These are phyloP conservation scores for Silvanus unidentatus DNA, from an alignment of 2,888 invertebrate genomes.

Conservation along the genomic window DNA sequence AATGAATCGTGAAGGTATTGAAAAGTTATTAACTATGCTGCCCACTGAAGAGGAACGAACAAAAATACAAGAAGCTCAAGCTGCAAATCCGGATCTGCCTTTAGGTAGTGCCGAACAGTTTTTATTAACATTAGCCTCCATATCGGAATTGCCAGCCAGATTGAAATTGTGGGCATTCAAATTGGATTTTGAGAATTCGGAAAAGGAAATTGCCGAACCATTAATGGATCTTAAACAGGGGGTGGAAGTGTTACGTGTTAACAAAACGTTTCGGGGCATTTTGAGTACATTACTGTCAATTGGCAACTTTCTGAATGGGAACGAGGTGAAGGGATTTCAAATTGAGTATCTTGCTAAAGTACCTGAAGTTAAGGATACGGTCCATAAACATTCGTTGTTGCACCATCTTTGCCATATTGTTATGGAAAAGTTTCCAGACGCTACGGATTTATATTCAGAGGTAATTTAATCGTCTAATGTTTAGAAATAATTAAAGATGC, in stretches of 20 bases:
- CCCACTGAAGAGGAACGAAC: constrained; percentile 91
- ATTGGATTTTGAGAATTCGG: constrained; percentile 94
- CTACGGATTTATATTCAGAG: constrained; percentile 95
- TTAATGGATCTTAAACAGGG: constrained; percentile 98
- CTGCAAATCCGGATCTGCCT: constrained; percentile 82
- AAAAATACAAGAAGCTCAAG: constrained; percentile 95
- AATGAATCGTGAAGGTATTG: constrained; percentile 96
- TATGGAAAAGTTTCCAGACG: constrained; percentile 92
- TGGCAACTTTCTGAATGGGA: constrained; percentile 94
- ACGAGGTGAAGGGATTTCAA: constrained; percentile 90
- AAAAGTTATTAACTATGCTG: constrained; percentile 95
- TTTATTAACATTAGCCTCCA: constrained; percentile 90
- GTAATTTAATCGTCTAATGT: constrained; percentile 48
- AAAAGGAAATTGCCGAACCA: constrained; percentile 98
- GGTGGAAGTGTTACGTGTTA: constrained; percentile 82
- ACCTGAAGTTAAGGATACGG: constrained; percentile 98
- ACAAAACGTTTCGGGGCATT: constrained; percentile 92
- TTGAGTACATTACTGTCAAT: constrained; percentile 89
- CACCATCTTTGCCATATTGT: constrained; percentile 98
- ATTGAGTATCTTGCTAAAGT: constrained; percentile 96
- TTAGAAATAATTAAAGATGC: constrained; percentile 3
- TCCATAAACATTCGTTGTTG: constrained; percentile 95
- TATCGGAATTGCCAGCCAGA: constrained; percentile 89
- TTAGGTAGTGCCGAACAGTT: constrained; percentile 97
- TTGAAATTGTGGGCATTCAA: constrained; percentile 98